These are phyloP conservation scores for Edolisoma coerulescens DNA, from an alignment of 2,113 vertebrate genomes.

Conservation along the genomic window DNA sequence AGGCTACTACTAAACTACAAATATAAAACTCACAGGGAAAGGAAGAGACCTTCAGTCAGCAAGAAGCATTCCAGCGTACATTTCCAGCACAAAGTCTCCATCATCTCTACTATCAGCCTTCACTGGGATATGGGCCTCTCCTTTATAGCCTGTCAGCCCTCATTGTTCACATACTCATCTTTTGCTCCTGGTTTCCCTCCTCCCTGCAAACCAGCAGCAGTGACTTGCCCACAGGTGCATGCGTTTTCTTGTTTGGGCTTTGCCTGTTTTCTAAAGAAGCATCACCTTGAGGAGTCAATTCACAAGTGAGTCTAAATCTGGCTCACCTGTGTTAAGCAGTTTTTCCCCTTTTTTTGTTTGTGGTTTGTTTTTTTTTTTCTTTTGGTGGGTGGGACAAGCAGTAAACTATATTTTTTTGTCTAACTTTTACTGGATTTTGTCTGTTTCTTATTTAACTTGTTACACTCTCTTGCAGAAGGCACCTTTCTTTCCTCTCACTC, in stretches of 20 bases:
- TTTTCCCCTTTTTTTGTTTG: neutral
- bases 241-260: neutral
- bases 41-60: neutral
- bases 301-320: accelerated
- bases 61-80: neutral
- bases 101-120: accelerated
- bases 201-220: neutral
- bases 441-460: neutral
- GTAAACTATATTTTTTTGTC: accelerated
- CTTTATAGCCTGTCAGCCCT: neutral
- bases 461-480: neutral
- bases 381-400: neutral
- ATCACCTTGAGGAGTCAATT: neutral
- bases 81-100: neutral
- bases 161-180: accelerated
- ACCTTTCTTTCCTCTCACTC: neutral
- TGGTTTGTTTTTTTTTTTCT: neutral
- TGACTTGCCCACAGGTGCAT: neutral
- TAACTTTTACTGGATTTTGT: neutral
- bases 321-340: neutral
- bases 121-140: accelerated
- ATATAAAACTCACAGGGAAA: neutral
- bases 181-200: neutral
- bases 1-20: neutral
- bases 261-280: neutral